Percentiles rank a stretch among this genome's conserved stretches.
Conservation (phyloP, 2,888 invertebrate genomes). For the Panopea generosa region DNA sequence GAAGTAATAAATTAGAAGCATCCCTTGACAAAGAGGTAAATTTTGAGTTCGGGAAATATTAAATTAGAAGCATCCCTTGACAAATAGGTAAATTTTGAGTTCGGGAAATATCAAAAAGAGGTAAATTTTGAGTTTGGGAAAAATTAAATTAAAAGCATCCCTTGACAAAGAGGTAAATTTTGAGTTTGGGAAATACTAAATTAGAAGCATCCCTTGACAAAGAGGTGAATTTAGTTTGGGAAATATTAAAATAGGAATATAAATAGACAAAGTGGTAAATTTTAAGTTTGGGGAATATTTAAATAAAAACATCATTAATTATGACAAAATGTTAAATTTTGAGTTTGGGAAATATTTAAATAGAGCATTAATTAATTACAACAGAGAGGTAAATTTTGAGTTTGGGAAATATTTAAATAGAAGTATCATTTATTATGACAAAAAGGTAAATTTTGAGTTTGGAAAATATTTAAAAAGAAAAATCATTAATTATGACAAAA, state of each 20-base stretch:
- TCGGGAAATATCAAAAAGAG: no score
- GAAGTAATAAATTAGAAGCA: no score
- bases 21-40: constrained; percentile 99
- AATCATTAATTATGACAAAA: no score
- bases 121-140: constrained; percentile 99
- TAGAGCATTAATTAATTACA: constrained; percentile 99
- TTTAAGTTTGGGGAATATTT: constrained; percentile 98
- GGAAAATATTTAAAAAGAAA: no score
- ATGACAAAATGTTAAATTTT: constrained; percentile 96
- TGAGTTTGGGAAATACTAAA: no score
- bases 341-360: constrained; percentile 98
- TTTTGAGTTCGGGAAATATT: no score
- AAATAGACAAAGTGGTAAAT: constrained; percentile 99
- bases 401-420: no score
- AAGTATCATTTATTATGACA: no score
- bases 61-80: constrained; percentile 99
- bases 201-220: no score
- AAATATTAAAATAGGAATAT: no score
- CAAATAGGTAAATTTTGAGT: constrained; percentile 99
- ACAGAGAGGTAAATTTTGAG: constrained; percentile 94
- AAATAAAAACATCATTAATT: constrained; percentile 98
- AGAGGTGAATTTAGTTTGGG: no score
- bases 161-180: constrained; percentile 95
- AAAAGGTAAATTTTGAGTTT: no score
- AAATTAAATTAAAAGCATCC: constrained; percentile 98